Base-by-base conservation (phyloP, 1,140 invertebrate genomes). In the Nixonia krombeini region DNA sequence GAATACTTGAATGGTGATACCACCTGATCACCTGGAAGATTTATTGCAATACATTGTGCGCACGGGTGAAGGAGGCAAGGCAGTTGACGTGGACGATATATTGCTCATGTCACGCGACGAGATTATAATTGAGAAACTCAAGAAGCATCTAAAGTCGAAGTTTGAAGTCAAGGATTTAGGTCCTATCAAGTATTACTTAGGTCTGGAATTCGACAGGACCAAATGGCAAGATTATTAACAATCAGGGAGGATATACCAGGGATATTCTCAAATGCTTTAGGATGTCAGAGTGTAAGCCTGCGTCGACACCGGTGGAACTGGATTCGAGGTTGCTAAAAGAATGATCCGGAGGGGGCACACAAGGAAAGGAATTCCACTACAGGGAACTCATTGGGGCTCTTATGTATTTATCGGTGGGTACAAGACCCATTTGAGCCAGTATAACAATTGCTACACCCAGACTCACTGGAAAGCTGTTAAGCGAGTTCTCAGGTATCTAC, bases 101-200 rank as follows among this genome's bases (percentile, higher is more conserved):
- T 15, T 79, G 2, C 12, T 73, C 0, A 45, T 46, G 0, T 45
- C 55, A 4, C 13, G n/a, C 1, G 25, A 46, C 97, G 85, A 93
- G 96, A 35, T 90, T 91, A 28, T 96, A 97, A 93, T 96, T 95
- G 4, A 97, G 96, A 80, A 90, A 90, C 71, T 95, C 97, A 26
- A 85, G 96, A 6, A 98, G 98, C 84, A 96, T 94, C 77, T 92
- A 91, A 47, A 82, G 97, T 59, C 91, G 1, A 21, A 13, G 0
- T 72, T 73, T 9, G 63, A 67, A 1, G 44, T 71, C 9, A 73
- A 61, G 12, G 55, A 68, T 7, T 21, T 71, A 1, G 68, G 63
- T 0, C 4, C 25, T 0, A 12, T 63, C 0, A 45, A 45, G 2
- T 56, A 57, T 7, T 73, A 63, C 8, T 9, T 73, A 4, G 53